phyloP scores from a whole-genome alignment of 2,113 vertebrate genomes.

The Octodon degus region DNA sequence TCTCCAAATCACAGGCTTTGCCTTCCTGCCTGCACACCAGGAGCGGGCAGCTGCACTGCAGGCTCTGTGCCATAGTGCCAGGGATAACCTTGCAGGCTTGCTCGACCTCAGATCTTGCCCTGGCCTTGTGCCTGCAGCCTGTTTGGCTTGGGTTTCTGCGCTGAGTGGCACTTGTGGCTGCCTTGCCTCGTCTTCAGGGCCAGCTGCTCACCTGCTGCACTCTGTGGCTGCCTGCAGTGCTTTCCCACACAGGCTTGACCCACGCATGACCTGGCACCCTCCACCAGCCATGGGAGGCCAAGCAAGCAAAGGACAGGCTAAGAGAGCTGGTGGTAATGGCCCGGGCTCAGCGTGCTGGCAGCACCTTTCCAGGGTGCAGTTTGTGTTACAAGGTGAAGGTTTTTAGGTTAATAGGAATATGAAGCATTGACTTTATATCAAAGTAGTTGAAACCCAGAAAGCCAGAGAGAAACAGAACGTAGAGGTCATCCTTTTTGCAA shows the following conservation, averaged over 20 bases:
- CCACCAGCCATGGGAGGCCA: rapidly evolving
- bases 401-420: rapidly evolving
- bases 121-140: background rate
- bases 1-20: rapidly evolving
- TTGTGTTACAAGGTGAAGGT: background rate
- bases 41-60: background rate
- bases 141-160: background rate
- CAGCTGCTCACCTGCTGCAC: rapidly evolving
- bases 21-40: rapidly evolving
- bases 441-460: no score
- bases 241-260: background rate
- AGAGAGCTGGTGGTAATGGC: background rate
- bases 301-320: background rate
- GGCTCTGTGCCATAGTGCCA: background rate
- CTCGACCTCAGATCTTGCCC: background rate
- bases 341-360: rapidly evolving
- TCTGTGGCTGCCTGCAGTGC: background rate
- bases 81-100: background rate
- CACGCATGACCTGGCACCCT: background rate
- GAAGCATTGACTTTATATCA: no score
- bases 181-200: background rate
- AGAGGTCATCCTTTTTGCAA: background rate
- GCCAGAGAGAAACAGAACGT: background rate
- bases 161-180: background rate
- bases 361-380: background rate